A percentile compares a stretch with the other conserved stretches of the same genome.
Evolutionary conservation across 2,888 invertebrate genomes (phyloP).

Genomic region (Serripes groenlandicus): DNA sequence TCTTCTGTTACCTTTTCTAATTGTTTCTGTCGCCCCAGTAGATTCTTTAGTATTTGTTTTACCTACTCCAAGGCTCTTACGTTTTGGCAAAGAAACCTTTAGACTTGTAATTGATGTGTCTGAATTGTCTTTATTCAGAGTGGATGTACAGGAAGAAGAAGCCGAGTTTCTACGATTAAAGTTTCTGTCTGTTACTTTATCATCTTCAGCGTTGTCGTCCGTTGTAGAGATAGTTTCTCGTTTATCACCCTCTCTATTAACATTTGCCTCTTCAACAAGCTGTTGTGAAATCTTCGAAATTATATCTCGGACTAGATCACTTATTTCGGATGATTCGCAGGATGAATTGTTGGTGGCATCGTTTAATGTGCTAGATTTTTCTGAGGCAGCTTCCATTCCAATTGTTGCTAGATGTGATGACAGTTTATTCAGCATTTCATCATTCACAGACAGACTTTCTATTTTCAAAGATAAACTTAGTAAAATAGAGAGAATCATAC

Average conservation of each 20-base stretch:
- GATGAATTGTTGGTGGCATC: constrained; percentile 33
- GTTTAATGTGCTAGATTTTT: constrained; percentile 14
- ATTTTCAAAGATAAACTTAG: constrained; percentile 55
- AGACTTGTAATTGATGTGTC: constrained; percentile 4
- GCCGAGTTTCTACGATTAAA: constrained; percentile 49
- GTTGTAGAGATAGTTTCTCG: too few species aligned
- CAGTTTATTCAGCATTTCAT: constrained; percentile 50
- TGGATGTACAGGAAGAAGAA: constrained; percentile 5
- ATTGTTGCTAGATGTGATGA: constrained; percentile 60
- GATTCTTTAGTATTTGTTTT: background rate
- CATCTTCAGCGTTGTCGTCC: background rate
- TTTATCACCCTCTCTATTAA: background rate
- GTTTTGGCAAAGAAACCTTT: background rate
- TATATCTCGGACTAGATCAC: constrained; percentile 46
- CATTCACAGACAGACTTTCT: constrained; percentile 45
- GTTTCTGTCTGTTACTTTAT: constrained; percentile 36
- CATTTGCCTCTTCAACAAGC: constrained; percentile 5
- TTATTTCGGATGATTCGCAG: constrained; percentile 43
- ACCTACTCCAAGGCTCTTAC: background rate
- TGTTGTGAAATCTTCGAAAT: constrained; percentile 41
- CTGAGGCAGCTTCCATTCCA: constrained; percentile 47
- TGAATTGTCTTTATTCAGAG: background rate
- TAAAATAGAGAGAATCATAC: constrained; percentile 46
- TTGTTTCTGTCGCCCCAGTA: background rate
- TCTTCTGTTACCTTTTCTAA: background rate